Base-by-base conservation (phyloP, 2,797 vertebrate genomes). In the Dicrostonyx torquatus region DNA sequence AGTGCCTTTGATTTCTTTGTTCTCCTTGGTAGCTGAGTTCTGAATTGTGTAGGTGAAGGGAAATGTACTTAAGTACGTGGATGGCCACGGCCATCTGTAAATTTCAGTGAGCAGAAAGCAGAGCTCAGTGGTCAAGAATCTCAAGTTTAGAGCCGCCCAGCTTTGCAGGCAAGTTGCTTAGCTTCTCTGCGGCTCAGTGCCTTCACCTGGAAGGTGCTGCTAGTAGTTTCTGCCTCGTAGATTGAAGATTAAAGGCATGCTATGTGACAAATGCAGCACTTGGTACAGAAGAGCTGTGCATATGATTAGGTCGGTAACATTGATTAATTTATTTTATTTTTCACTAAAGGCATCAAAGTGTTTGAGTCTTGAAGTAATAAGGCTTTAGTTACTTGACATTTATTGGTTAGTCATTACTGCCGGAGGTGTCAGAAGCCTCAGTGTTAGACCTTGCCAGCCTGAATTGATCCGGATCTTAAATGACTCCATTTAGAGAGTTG, bases 121-220 rank as follows among this genome's bases (percentile, higher is more conserved):
- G 86, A 85, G n/a, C 4, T 64, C 34, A 18, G 26, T 34, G 24
- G 84, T 31, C 68, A 66, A 82, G 77, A 80, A 29, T 80, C 62
- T 73, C 48, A 70, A 70, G 31, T 86, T 95, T 94, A 89, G 79
- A 89, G 26, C 70, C 60, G 55, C 2, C 3, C 45, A 37, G 18
- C 76, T 91, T 72, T 87, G 60, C 60, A 80, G 66, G 64, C 86
- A 89, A 84, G 29, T 93, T 72, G 75, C 89, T 94, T 92, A 82
- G 58, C 83, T 94, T 97, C 43, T 93, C 40, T 89, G 80, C 89
- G 79, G 37, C 64, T 95, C 62, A 79, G 40, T 79, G 88, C 72
- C 89, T 92, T 90, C 89, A 86, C 94, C 89, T 96, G 64, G 95
- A 82, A 93, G 87, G 58, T 82, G 37, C 90, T 91, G 85, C 66